A percentile compares a stretch with the other conserved stretches of the same genome.
phyloP scores from a whole-genome alignment of 1,140 invertebrate genomes.

The Schlechtendalia chinensis region DNA sequence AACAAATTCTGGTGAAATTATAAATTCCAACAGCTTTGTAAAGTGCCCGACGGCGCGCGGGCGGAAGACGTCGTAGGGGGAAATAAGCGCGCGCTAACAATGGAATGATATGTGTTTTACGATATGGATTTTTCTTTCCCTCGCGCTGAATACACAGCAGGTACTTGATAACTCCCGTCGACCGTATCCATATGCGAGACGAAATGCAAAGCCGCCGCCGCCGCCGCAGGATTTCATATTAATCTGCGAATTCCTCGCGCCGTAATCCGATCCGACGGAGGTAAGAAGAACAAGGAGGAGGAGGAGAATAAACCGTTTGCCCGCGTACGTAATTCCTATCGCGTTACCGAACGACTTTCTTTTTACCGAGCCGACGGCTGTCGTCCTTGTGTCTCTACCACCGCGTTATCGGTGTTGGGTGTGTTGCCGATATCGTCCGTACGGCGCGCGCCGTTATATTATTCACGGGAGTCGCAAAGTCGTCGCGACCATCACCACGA shows the following conservation, averaged over 20 bases:
- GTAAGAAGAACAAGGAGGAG: too few species aligned
- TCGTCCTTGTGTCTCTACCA: too few species aligned
- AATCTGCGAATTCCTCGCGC: constrained; percentile 9
- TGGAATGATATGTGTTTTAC: constrained; percentile 36
- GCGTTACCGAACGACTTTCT: background rate
- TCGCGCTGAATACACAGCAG: background rate
- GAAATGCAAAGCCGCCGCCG: constrained; percentile 15
- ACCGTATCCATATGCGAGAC: background rate
- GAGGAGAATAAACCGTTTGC: background rate
- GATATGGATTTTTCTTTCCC: constrained; percentile 38
- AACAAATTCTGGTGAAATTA: constrained; percentile 37
- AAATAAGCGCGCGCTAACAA: constrained; percentile 16
- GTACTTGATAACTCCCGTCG: constrained; percentile 24
- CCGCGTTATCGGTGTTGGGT: too few species aligned
- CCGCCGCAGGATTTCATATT: constrained; percentile 32
- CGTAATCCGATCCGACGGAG: background rate
- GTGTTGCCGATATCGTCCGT: too few species aligned
- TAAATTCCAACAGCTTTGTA: constrained; percentile 47
- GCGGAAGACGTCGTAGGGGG: background rate
- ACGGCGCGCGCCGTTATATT: too few species aligned
- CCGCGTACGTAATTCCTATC: background rate
- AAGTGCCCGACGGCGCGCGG: background rate
- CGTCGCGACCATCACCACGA: too few species aligned
- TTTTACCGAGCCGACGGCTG: background rate
- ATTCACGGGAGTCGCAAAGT: too few species aligned